Evolutionary conservation across 2,888 invertebrate species (phyloP).

Genomic region (Cosmopolites sordidus): DNA sequence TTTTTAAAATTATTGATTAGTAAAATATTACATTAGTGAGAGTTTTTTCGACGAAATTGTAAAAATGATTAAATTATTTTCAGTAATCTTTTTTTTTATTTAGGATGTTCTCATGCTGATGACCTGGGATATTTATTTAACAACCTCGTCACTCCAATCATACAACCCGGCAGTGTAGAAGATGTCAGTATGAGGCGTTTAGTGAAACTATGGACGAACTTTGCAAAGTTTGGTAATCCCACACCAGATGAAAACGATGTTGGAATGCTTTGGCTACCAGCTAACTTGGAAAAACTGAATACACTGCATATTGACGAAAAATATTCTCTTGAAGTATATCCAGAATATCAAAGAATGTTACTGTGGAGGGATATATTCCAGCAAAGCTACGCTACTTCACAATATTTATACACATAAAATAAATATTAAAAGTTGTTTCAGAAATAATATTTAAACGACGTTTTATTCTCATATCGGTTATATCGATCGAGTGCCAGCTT

Average conservation of each 20-base stretch:
- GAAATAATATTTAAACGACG: no score
- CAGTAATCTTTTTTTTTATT: background rate
- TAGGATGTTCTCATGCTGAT: conserved; percentile 28
- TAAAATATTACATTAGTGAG: no score
- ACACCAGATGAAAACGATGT: conserved; percentile 23
- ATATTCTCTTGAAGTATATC: conserved; percentile 31
- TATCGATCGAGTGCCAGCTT: no score
- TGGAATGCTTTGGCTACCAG: conserved; percentile 33
- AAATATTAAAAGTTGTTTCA: background rate
- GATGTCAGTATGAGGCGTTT: conserved; percentile 31
- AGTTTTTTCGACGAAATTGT: no score
- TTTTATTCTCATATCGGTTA: no score
- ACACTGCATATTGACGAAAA: conserved; percentile 19
- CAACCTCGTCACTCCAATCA: conserved; percentile 16
- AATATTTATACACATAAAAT: background rate
- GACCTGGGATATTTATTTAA: conserved; percentile 34
- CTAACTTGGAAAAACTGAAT: conserved; percentile 28
- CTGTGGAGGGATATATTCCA: conserved; percentile 36
- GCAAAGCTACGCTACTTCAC: background rate
- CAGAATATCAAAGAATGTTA: conserved; percentile 34
- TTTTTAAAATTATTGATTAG: no score
- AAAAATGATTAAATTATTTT: background rate
- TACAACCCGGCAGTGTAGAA: conserved; percentile 31
- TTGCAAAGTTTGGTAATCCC: conserved; percentile 36
- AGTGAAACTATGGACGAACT: conserved; percentile 37